Conservation (phyloP, 2,888 invertebrate genomes). For the Drymonia ruficornis region DNA sequence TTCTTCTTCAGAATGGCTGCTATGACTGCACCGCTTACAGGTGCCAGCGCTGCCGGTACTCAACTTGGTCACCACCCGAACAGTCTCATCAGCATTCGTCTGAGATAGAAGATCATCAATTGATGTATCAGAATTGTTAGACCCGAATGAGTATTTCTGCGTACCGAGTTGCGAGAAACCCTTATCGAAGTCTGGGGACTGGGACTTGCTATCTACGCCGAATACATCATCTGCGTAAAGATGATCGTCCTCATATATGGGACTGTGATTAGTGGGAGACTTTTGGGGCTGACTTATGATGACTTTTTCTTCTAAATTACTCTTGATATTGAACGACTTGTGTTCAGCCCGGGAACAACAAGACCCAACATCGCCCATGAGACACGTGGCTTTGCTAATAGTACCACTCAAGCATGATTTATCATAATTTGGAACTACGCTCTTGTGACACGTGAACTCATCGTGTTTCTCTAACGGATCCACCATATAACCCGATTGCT, state of each 20-base stretch:
- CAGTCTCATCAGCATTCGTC: constrained; percentile 85
- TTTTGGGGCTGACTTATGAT: constrained; percentile 86
- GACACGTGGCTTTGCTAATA: constrained; percentile 74
- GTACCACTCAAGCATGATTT: constrained; percentile 78
- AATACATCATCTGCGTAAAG: constrained; percentile 86
- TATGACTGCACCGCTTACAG: constrained; percentile 87
- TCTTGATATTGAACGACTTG: constrained; percentile 67
- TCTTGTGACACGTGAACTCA: constrained; percentile 68
- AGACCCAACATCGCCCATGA: constrained; percentile 75
- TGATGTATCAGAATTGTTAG: constrained; percentile 87
- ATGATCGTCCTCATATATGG: constrained; percentile 85
- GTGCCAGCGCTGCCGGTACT: constrained; percentile 80
- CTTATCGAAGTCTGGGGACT: constrained; percentile 85
- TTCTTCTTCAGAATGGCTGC: constrained; percentile 90
- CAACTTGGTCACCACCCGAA: constrained; percentile 77
- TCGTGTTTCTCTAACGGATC: constrained; percentile 75
- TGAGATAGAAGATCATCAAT: constrained; percentile 86
- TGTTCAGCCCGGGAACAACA: constrained; percentile 75
- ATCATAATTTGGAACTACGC: constrained; percentile 76
- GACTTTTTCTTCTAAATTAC: constrained; percentile 78
- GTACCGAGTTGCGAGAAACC: constrained; percentile 68
- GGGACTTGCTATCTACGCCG: constrained; percentile 84
- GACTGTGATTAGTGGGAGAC: constrained; percentile 85
- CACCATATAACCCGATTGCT: constrained; percentile 80
- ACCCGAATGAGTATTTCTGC: constrained; percentile 81